Conservation (phyloP, 1,140 invertebrate genomes). For the Brachystomella parvula region DNA sequence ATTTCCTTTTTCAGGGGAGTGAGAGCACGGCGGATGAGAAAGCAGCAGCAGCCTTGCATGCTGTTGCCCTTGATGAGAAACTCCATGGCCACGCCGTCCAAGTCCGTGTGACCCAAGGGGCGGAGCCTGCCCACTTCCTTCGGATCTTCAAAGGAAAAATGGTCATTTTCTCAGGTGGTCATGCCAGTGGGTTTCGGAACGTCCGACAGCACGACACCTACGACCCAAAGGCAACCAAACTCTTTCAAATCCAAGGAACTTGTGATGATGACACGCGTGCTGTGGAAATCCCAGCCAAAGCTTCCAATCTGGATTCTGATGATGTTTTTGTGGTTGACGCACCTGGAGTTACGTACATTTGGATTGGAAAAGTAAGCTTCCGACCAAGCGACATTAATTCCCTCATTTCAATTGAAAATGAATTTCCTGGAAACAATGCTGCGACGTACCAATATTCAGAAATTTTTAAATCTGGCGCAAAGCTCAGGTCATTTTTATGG, state of each 20-base stretch:
- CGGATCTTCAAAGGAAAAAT: conserved; percentile 63
- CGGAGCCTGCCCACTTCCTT: conserved; percentile 66
- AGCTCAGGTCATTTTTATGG: no score
- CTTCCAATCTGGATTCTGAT: conserved; percentile 57
- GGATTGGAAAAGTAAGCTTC: conserved; percentile 58
- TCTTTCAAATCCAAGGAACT: conserved; percentile 55
- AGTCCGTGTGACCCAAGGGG: conserved; percentile 61
- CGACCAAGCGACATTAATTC: background rate
- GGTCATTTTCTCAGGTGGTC: conserved; percentile 53
- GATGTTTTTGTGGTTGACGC: conserved; percentile 62
- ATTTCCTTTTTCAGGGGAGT: conserved; percentile 44
- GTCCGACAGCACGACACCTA: conserved; percentile 53
- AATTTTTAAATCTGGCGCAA: no score
- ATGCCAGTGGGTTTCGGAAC: conserved; percentile 52
- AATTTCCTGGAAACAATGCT: no score
- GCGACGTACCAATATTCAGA: no score
- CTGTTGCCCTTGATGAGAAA: conserved; percentile 55
- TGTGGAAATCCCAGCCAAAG: conserved; percentile 53
- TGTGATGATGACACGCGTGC: conserved; percentile 55
- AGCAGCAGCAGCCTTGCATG: conserved; percentile 55
- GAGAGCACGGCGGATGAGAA: conserved; percentile 54
- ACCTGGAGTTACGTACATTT: conserved; percentile 52
- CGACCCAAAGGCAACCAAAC: conserved; percentile 52
- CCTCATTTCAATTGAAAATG: background rate
- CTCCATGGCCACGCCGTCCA: conserved; percentile 51